Base-by-base conservation (phyloP, 2,113 vertebrate genomes). In the Mustelus asterias region DNA sequence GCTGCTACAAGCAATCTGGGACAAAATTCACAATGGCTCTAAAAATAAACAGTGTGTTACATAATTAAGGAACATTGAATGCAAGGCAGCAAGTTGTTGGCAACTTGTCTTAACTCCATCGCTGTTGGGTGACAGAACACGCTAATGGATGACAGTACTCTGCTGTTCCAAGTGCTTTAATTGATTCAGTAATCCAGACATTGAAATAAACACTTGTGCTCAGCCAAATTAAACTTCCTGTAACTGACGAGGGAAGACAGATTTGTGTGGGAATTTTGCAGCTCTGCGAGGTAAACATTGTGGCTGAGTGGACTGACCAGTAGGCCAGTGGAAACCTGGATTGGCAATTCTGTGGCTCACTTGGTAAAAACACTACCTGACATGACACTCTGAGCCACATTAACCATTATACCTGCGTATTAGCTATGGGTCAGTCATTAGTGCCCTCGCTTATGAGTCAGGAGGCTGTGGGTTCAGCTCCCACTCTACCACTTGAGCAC, bases 211-310 rank as follows among this genome's bases (percentile, higher is more conserved):
- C 89, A 93, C 58, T 44, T 44, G 9, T 22, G 33, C 89, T 93
- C 89, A 22, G 89, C 89, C 89, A 93, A 93, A n/a, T 65, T 65
- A 93, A 93, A 93, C n/a, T 93, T 93, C 89, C 89, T 65, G 60
- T n/a, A 93, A 44, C 60, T 93, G 60, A 93, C 16, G 18, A 93
- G 6, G 33, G 88, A 63, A 92, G n/a, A 37, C 33, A 65, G 60
- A 83, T 83, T 41, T 93, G 33, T 37, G 18, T 37, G 60, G 60
- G 60, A 65, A 37, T 44, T 80, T 83, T 8, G 80, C 7, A 83
- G 37, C 37, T 83, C 89, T 1, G 33, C 1, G 54, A 90, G 88
- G 60, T 90, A 90, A 90, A 90, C 88, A 14, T 44, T 11, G 11
- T 16, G 26, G 54, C 13, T 1, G 54, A 6, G 54, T 33, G 26